Evolutionary conservation across 1,140 invertebrate genomes (phyloP).

Genomic region (Acromyrmex heyeri): DNA sequence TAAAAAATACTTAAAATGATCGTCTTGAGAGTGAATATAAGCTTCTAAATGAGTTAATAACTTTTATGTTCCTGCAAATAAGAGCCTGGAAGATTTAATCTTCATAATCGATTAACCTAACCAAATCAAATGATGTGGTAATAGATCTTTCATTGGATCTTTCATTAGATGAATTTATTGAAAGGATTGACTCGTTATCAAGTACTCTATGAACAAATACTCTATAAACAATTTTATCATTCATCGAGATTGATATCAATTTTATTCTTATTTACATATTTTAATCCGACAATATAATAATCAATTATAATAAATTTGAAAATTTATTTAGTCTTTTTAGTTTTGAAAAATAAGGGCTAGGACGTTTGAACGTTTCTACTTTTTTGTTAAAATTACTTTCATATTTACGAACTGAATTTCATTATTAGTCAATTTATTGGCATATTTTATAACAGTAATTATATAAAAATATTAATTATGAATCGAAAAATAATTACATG

Average conservation of each 20-base stretch:
- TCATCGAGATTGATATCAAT: constrained; percentile 28
- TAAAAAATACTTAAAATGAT: neutral
- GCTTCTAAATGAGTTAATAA: neutral
- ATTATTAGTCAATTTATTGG: neutral
- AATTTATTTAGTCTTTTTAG: neutral
- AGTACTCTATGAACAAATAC: constrained; percentile 3
- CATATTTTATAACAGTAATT: neutral
- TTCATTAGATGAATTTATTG: neutral
- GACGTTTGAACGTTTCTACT: constrained; percentile 32
- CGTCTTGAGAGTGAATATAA: neutral
- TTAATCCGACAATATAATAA: neutral
- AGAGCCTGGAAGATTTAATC: neutral
- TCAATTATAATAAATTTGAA: constrained; percentile 20
- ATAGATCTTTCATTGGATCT: neutral
- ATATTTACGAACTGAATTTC: neutral
- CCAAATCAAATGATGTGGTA: neutral
- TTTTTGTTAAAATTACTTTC: neutral
- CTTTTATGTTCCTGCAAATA: neutral
- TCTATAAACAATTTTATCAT: neutral
- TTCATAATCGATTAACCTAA: neutral
- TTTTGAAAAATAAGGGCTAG: neutral
- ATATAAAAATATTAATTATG: neutral
- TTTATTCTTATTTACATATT: constrained; percentile 6
- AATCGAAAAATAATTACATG: neutral
- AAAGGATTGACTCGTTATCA: neutral